Evolutionary conservation across 2,888 invertebrate species (phyloP).

Genomic region (Exephanes ischioxanthus): DNA sequence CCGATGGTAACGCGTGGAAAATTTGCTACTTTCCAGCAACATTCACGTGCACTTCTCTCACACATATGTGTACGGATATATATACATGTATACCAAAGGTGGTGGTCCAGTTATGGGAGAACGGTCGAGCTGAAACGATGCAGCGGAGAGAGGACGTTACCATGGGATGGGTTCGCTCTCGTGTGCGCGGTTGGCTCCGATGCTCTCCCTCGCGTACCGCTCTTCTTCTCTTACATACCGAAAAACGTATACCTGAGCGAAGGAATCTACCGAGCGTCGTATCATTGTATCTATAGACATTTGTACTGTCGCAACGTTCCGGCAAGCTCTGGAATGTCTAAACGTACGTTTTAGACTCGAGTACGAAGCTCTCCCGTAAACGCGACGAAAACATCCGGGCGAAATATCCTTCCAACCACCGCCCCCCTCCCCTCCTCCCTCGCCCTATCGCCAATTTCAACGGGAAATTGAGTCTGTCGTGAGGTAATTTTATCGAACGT

Average conservation of each 20-base stretch:
- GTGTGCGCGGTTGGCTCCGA: slow-evolving; percentile 16
- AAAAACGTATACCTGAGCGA: slow-evolving; percentile 25
- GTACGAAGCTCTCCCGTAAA: slow-evolving; percentile 22
- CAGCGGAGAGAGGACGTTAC: slow-evolving; percentile 57
- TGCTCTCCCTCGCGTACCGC: neutral
- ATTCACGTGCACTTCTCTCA: slow-evolving; percentile 41
- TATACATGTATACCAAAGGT: slow-evolving; percentile 8
- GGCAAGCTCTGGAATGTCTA: slow-evolving; percentile 26
- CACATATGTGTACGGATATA: slow-evolving; percentile 4
- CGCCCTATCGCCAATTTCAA: slow-evolving; percentile 23
- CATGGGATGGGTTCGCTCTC: slow-evolving; percentile 53
- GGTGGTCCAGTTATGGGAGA: slow-evolving; percentile 42
- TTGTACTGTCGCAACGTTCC: slow-evolving; percentile 23
- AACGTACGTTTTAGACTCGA: slow-evolving; percentile 38
- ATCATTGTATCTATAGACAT: slow-evolving; percentile 17
- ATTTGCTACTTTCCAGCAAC: slow-evolving; percentile 53
- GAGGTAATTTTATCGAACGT: slow-evolving; percentile 41
- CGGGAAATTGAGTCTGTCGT: slow-evolving; percentile 31
- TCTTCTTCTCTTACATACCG: slow-evolving; percentile 40
- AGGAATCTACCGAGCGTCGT: slow-evolving; percentile 41
- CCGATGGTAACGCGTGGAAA: slow-evolving; percentile 53
- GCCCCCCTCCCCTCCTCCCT: neutral
- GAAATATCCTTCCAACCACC: slow-evolving; percentile 17
- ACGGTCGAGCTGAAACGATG: slow-evolving; percentile 57
- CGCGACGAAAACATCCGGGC: slow-evolving; percentile 27